These are phyloP conservation scores for Agonopterix subpropinquella DNA, from an alignment of 2,888 invertebrate species.

Conservation along the genomic window DNA sequence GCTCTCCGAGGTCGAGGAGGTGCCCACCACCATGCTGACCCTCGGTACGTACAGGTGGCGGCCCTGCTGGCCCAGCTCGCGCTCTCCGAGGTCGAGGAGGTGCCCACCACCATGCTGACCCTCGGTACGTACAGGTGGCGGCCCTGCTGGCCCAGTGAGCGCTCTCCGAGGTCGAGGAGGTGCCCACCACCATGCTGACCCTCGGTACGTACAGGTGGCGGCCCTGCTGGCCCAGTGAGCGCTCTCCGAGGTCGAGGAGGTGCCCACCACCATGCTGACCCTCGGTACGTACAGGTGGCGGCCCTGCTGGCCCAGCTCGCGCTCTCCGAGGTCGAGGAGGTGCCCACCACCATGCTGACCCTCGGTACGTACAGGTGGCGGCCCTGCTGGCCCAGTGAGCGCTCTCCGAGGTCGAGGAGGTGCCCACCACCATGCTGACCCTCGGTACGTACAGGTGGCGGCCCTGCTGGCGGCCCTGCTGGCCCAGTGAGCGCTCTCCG, in stretches of 20 bases:
- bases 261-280: conserved; percentile 81
- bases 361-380: conserved; percentile 78
- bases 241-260: conserved; percentile 81
- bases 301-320: conserved; percentile 86
- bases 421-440: conserved; percentile 81
- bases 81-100: conserved; percentile 81
- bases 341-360: conserved; percentile 81
- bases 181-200: conserved; percentile 81
- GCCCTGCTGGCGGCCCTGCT: conserved; percentile 81
- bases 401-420: conserved; percentile 81
- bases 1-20: conserved; percentile 81
- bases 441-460: conserved; percentile 74
- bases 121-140: conserved; percentile 78
- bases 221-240: conserved; percentile 86
- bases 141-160: conserved; percentile 86
- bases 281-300: conserved; percentile 78
- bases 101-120: conserved; percentile 81
- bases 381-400: conserved; percentile 86
- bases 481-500: conserved; percentile 83
- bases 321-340: conserved; percentile 81
- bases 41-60: conserved; percentile 78
- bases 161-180: conserved; percentile 81
- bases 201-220: conserved; percentile 78
- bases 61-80: conserved; percentile 86
- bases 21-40: conserved; percentile 81